Evolutionary conservation across 2,888 invertebrate genomes (phyloP), one percentile per base, ranked within the genome.

Genomic region (Drosophila prostipennis): DNA sequence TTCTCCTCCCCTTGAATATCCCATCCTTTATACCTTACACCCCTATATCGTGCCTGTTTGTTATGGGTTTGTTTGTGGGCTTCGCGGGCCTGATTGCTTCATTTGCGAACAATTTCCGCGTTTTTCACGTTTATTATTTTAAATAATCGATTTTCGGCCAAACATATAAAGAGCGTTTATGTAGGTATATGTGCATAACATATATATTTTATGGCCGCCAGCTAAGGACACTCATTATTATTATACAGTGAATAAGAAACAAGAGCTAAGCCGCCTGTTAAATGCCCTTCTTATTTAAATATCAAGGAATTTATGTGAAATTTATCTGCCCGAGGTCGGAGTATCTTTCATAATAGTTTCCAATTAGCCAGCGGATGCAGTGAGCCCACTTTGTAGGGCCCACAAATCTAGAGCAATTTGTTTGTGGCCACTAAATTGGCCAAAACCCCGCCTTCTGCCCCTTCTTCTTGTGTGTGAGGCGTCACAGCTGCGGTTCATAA

Each of bases 401-500:
- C 36, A 43, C 48, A 64, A 72, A 75, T 67, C 65, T 63, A 56
- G 37, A 46, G 40, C 60, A 63, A 69, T 80, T 80, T 76, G 68
- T 73, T 70, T 75, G 56, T 65, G 71, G 57, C 49, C 61, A 67
- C 72, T 52, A 78, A 76, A 83, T 68, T 78, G 63, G 64, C 54
- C 71, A 16, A 19, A 29, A 14, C 57, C 60, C 19, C 55, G 29
- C 51, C 39, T 23, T 37, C 39, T 11, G 0, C 42, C 19, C 19
- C 23, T 11, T 3, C 6, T 13, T 53, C 46, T 68, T 26, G 26
- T 26, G 64, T 77, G 79, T 63, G 68, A 68, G 85, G 51, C 59
- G 69, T 59, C 76, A 68, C 87, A 85, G 82, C 87, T 83, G 85
- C 71, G 80, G 52, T 65, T 70, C 70, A 74, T 82, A 85, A 82